Evolutionary conservation across 2,888 invertebrate species (phyloP), one percentile per base, ranked within the genome.

Genomic region (Autographa pulchrina): DNA sequence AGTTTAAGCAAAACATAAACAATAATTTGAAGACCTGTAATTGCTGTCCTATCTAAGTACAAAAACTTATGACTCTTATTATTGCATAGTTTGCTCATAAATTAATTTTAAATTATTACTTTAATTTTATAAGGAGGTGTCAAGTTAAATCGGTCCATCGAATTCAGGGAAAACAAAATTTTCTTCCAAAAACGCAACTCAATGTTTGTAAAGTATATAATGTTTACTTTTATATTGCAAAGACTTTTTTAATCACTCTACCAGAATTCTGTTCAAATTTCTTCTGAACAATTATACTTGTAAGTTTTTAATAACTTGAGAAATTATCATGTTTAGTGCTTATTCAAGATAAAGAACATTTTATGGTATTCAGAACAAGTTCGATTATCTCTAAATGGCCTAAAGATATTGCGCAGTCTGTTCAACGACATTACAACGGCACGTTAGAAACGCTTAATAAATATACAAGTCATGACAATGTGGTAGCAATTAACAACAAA

Each of bases 381-480:
- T 83, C 74, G 81, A 88, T 83, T 88, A 84, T 81, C 85, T 87
- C 72, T 78, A 83, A 86, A 81, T 78, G 73, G 72, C 65, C 62
- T 62, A 83, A 79, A 82, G 82, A 85, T 86, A 86, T 77, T 83
- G 74, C 72, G 62, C 84, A 84, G 85, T 75, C 76, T 77, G 79
- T 82, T 77, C 71, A 74, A 61, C 68, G 72, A 80, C 72, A 86
- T 86, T 87, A 77, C 77, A 78, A 80, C 79, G 84, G 78, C 83
- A 84, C 70, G 81, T 87, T 89, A 86, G 85, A 85, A 85, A 86
- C 84, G 80, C 81, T 77, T 79, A 86, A 86, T 88, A 88, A 88
- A 87, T 79, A 81, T 74, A 75, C 70, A 65, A 80, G 81, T 73
- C 81, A 84, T 83, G 82, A 85, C 84, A 84, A 85, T 86, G 76